Percentiles rank a stretch among this genome's conserved stretches.
These are phyloP conservation scores for Scaptodrosophila latifasciaeformis DNA, from an alignment of 2,888 invertebrate genomes.

Conservation along the genomic window DNA sequence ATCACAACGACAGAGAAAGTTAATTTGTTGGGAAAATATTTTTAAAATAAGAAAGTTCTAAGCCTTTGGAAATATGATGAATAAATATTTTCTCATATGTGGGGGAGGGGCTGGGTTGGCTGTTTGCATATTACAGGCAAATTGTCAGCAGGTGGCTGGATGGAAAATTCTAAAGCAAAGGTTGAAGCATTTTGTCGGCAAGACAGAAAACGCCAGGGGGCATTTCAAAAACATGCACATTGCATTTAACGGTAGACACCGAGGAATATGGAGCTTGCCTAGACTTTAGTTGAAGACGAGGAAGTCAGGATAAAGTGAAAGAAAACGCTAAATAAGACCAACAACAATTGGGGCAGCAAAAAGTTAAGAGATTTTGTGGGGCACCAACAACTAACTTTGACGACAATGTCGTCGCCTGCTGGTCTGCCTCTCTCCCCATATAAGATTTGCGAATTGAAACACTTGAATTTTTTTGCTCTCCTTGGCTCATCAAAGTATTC, in stretches of 20 bases:
- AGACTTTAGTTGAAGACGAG: no score
- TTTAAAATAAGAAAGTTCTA: no score
- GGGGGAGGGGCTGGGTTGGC: constrained; percentile 4
- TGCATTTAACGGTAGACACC: constrained; percentile 40
- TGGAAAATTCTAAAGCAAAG: no score
- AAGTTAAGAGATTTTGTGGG: constrained; percentile 3
- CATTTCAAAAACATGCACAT: constrained; percentile 30
- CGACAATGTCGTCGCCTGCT: no score
- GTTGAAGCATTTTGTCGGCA: not conserved
- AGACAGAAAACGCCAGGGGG: not conserved
- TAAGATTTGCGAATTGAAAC: constrained; percentile 1
- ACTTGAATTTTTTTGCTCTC: not conserved
- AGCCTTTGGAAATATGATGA: no score
- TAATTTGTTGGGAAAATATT: no score
- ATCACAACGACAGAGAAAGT: no score
- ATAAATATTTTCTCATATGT: no score
- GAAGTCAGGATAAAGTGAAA: constrained; percentile 38
- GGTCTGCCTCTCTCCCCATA: no score
- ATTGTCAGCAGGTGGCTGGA: constrained; percentile 38
- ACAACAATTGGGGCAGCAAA: not conserved
- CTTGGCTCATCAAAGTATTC: not conserved
- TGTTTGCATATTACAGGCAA: constrained; percentile 10
- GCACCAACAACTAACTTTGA: no score
- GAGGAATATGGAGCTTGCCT: no score
- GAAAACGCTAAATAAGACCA: constrained; percentile 4